A percentile compares a stretch with the other conserved stretches of the same genome.
Evolutionary conservation across 2,888 invertebrate genomes (phyloP).

Genomic region (Coenonympha glycerion): DNA sequence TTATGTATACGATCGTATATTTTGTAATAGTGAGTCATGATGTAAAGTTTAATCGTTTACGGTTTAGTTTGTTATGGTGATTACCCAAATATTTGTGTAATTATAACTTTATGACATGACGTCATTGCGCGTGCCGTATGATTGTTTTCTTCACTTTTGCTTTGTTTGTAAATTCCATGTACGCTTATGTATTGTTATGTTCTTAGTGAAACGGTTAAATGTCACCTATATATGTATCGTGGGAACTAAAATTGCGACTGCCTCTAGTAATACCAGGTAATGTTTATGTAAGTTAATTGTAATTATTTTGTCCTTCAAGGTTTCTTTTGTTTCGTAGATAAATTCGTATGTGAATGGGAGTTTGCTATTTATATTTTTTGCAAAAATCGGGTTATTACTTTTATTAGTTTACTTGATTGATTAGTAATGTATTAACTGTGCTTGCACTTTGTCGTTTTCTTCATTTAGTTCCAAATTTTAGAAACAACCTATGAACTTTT

Average conservation of each 20-base stretch:
- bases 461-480: no score
- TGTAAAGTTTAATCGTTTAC: conserved; percentile 32
- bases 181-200: conserved; percentile 1
- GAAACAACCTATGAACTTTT: no score
- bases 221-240: background rate
- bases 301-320: background rate
- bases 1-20: no score
- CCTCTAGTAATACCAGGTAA: background rate
- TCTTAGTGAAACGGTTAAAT: background rate
- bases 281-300: background rate
- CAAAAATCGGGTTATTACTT: no score
- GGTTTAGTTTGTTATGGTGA: conserved; percentile 27
- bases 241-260: background rate
- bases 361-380: no score
- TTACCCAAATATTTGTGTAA: conserved; percentile 37
- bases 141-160: background rate
- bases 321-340: background rate
- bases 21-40: conserved; percentile 33
- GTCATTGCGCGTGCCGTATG: conserved; percentile 9
- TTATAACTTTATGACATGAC: background rate
- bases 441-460: no score
- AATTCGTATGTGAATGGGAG: background rate
- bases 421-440: no score
- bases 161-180: conserved; percentile 2
- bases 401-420: background rate